Percentiles rank a stretch among this genome's conserved stretches.
Conservation (phyloP, 2,888 invertebrate species). For the Oscheius myriophilus region DNA sequence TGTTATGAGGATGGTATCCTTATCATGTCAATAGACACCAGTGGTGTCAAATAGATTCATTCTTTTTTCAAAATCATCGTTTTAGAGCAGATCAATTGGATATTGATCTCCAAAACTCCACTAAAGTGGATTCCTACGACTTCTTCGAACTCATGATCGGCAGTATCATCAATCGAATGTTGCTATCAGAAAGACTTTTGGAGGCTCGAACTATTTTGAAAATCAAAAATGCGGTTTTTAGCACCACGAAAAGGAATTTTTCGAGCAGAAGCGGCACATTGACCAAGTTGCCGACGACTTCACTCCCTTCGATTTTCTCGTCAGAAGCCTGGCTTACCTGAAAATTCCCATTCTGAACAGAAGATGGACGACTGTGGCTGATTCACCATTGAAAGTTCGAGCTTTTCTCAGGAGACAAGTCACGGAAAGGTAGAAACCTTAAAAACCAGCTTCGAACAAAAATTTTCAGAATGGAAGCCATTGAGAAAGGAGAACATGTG, state of each 20-base stretch:
- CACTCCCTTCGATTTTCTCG: background rate
- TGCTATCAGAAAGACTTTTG: slow-evolving; percentile 2
- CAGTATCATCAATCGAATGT: slow-evolving; percentile 17
- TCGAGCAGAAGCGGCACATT: background rate
- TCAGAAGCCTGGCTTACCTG: background rate
- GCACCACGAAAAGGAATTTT: slow-evolving; percentile 2
- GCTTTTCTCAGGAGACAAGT: slow-evolving; percentile 13
- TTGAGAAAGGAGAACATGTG: slow-evolving; percentile 30
- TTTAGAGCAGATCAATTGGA: slow-evolving; percentile 10
- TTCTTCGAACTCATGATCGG: slow-evolving; percentile 11
- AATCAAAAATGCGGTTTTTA: too few species aligned
- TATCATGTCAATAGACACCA: too few species aligned
- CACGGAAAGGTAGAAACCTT: background rate
- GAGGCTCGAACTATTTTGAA: too few species aligned
- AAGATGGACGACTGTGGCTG: background rate
- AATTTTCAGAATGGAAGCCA: slow-evolving; percentile 7
- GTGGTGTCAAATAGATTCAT: too few species aligned
- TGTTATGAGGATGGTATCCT: too few species aligned
- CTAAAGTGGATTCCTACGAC: background rate
- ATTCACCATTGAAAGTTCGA: background rate
- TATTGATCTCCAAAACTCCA: background rate
- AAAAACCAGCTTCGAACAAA: background rate
- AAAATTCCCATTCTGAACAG: slow-evolving; percentile 1
- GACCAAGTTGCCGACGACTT: slow-evolving; percentile 3
- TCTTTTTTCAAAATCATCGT: background rate